Percentiles rank a stretch among this genome's conserved stretches.
Conservation (phyloP, 2,888 invertebrate genomes). For the Dione juno region DNA sequence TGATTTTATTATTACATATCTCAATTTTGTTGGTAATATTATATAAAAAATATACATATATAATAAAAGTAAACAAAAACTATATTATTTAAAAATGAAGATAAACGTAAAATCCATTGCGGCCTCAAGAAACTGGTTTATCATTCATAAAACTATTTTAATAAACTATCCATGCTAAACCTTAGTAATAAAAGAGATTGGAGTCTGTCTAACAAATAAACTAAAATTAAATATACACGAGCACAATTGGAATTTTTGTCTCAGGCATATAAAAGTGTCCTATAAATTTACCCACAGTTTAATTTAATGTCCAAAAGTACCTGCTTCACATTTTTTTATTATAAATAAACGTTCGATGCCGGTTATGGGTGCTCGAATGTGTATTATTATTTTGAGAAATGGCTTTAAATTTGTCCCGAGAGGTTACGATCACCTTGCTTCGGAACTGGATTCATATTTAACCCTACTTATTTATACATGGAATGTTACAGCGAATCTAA, state of each 20-base stretch:
- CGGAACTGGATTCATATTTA: constrained; percentile 42
- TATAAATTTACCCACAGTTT: constrained; percentile 83
- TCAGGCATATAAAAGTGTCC: constrained; percentile 83
- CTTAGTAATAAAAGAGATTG: constrained; percentile 77
- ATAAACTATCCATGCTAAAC: constrained; percentile 79
- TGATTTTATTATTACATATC: background rate
- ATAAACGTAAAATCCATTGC: constrained; percentile 8
- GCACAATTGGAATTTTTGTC: constrained; percentile 83
- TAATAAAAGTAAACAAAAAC: constrained; percentile 13
- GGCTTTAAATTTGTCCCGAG: constrained; percentile 75
- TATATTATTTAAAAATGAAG: constrained; percentile 2
- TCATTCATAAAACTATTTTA: constrained; percentile 81
- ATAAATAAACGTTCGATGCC: constrained; percentile 77
- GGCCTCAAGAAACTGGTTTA: constrained; percentile 66
- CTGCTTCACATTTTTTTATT: constrained; percentile 78
- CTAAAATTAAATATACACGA: constrained; percentile 83
- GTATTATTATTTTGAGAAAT: constrained; percentile 81
- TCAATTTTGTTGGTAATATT: background rate
- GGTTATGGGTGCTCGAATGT: constrained; percentile 77
- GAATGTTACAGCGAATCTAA: constrained; percentile 46
- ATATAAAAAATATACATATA: background rate
- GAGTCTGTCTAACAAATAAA: constrained; percentile 80
- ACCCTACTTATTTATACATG: constrained; percentile 35
- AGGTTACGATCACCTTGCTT: constrained; percentile 51
- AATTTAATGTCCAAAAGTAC: constrained; percentile 83